phyloP scores from a whole-genome alignment of 2,113 vertebrate genomes.

The Tachycineta bicolor region DNA sequence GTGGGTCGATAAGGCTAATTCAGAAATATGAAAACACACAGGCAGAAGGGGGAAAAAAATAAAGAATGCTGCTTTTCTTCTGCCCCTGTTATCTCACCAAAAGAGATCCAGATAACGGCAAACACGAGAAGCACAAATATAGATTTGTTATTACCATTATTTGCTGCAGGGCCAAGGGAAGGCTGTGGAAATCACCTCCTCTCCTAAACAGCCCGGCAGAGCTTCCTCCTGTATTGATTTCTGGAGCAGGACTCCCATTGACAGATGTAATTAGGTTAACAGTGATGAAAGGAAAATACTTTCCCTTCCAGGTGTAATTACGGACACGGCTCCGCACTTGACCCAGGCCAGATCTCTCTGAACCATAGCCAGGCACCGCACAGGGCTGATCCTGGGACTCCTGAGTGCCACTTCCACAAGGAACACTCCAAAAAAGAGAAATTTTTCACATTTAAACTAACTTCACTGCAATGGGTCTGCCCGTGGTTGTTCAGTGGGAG shows the following conservation, averaged over 20 bases:
- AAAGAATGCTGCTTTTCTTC: background rate
- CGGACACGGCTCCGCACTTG: background rate
- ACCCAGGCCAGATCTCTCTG: background rate
- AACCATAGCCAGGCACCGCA: background rate
- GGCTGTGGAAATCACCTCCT: slow-evolving; percentile 1
- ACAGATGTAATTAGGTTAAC: slow-evolving; percentile 30
- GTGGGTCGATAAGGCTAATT: background rate
- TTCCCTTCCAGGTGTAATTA: background rate
- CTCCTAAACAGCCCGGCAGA: background rate
- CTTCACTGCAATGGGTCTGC: background rate
- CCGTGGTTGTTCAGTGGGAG: fast-evolving
- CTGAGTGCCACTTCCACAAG: background rate
- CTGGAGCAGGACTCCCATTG: background rate
- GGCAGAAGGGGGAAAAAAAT: background rate
- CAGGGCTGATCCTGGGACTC: background rate
- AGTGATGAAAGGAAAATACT: background rate
- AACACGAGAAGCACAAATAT: background rate
- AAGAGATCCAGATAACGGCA: slow-evolving; percentile 15
- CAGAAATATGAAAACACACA: background rate
- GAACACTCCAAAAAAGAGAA: background rate
- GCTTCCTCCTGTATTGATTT: slow-evolving; percentile 10
- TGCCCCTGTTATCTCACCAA: background rate
- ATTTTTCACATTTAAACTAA: background rate
- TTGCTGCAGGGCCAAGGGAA: slow-evolving; percentile 9
- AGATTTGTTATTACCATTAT: slow-evolving; percentile 15